phyloP scores from a whole-genome alignment of 2,888 invertebrate species.

The Rhopalosiphum nymphaeae region DNA sequence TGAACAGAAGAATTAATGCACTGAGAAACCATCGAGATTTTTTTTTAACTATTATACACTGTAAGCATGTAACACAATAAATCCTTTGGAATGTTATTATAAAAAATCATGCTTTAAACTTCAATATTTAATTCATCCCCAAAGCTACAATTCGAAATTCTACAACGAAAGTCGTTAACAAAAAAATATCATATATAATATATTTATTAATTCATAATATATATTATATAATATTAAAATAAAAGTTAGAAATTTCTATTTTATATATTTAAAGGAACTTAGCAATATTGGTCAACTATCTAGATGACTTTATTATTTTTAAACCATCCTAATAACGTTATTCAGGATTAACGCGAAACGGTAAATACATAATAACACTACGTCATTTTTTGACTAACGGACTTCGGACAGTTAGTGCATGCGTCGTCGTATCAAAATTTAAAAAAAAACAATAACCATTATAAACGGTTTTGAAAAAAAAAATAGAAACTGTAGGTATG shows the following conservation, averaged over 20 bases:
- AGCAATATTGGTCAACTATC: not conserved
- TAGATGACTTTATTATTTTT: not conserved
- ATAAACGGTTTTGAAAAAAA: not conserved
- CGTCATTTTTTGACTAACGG: slow-evolving; percentile 32
- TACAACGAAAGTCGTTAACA: slow-evolving; percentile 21
- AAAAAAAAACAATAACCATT: not conserved
- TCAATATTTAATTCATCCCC: not conserved
- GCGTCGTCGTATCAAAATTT: slow-evolving; percentile 11
- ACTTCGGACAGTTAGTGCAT: slow-evolving; percentile 1
- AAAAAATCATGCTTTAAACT: not conserved
- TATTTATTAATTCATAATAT: too few species aligned
- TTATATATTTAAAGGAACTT: slow-evolving; percentile 6
- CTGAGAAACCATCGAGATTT: not conserved
- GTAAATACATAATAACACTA: slow-evolving; percentile 29
- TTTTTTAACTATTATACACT: not conserved
- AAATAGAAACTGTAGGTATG: not conserved
- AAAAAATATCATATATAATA: not conserved
- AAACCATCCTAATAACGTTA: slow-evolving; percentile 9
- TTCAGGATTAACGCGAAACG: slow-evolving; percentile 10
- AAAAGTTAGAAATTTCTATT: not conserved
- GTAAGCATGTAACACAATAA: not conserved
- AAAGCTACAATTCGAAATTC: slow-evolving; percentile 12
- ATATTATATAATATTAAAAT: too few species aligned
- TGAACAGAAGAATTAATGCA: not conserved
- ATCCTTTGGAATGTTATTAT: not conserved